Evolutionary conservation across 2,797 vertebrate species (phyloP).

Genomic region (Lemur catta): DNA sequence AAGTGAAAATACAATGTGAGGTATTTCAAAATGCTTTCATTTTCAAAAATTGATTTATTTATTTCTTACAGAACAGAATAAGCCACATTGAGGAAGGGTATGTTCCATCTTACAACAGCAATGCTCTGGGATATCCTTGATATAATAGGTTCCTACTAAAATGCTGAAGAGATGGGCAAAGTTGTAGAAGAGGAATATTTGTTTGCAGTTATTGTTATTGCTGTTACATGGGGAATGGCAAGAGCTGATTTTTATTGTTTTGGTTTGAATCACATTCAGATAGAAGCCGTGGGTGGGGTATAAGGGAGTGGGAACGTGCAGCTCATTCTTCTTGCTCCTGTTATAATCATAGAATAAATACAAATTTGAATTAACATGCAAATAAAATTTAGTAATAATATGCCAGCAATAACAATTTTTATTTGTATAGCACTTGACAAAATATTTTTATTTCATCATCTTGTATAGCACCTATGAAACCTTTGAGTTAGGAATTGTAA

Average conservation of each 20-base stretch:
- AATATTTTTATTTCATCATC: conserved; percentile 31
- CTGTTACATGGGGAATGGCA: neutral
- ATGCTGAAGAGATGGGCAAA: neutral
- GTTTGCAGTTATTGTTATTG: neutral
- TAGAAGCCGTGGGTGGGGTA: neutral
- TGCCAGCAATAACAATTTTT: neutral
- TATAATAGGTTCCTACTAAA: neutral
- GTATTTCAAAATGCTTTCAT: neutral
- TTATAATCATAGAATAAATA: neutral
- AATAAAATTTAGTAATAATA: neutral
- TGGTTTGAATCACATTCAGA: neutral
- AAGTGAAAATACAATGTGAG: neutral
- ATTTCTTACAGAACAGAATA: neutral
- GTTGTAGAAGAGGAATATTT: neutral
- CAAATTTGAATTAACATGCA: neutral
- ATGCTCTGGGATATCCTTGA: neutral
- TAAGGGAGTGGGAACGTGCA: neutral
- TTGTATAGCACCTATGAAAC: neutral
- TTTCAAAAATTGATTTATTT: neutral
- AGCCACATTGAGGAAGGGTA: neutral
- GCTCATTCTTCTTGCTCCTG: neutral
- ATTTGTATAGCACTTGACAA: neutral
- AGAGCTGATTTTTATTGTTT: neutral
- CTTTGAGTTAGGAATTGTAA: neutral
- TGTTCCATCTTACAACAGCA: neutral